A percentile compares a stretch with the other conserved stretches of the same genome.
These are phyloP conservation scores for Novumbra hubbsi DNA, from an alignment of 2,797 vertebrate species.

Conservation along the genomic window DNA sequence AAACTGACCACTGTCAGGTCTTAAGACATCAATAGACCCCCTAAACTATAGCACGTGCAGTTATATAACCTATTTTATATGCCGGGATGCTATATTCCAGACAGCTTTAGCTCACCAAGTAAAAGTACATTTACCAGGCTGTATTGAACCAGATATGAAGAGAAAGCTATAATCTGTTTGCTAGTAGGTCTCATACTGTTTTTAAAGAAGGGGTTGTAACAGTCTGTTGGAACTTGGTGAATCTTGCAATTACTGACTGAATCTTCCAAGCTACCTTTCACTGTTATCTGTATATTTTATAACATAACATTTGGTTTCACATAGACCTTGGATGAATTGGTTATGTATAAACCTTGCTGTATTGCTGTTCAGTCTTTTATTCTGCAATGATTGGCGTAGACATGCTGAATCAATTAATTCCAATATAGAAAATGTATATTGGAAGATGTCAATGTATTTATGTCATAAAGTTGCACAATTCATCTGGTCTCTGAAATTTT, in stretches of 20 bases:
- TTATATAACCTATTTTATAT: slow-evolving; percentile 38
- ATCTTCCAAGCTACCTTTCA: slow-evolving; percentile 39
- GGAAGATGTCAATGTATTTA: slow-evolving; percentile 63
- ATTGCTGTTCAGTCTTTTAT: slow-evolving; percentile 31
- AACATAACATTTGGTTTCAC: slow-evolving; percentile 32
- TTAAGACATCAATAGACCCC: not conserved
- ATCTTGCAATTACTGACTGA: slow-evolving; percentile 20
- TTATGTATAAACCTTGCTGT: slow-evolving; percentile 42
- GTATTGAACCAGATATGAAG: slow-evolving; percentile 25
- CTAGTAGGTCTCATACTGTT: slow-evolving; percentile 11
- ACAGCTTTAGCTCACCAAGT: slow-evolving; percentile 2
- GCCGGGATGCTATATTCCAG: slow-evolving; percentile 33
- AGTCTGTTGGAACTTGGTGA: slow-evolving; percentile 14
- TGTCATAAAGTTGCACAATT: slow-evolving; percentile 71
- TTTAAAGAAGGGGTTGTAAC: not conserved
- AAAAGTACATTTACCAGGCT: not conserved
- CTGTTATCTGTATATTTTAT: slow-evolving; percentile 34
- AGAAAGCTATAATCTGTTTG: slow-evolving; percentile 28
- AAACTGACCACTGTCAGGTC: not conserved
- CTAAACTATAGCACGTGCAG: slow-evolving; percentile 35
- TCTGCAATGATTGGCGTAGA: slow-evolving; percentile 29
- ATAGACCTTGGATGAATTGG: slow-evolving; percentile 22
- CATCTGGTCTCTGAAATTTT: slow-evolving; percentile 19
- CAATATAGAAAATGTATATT: slow-evolving; percentile 56
- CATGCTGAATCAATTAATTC: slow-evolving; percentile 44